Conservation (phyloP, 2,797 vertebrate genomes). For the Malurus splendens region DNA sequence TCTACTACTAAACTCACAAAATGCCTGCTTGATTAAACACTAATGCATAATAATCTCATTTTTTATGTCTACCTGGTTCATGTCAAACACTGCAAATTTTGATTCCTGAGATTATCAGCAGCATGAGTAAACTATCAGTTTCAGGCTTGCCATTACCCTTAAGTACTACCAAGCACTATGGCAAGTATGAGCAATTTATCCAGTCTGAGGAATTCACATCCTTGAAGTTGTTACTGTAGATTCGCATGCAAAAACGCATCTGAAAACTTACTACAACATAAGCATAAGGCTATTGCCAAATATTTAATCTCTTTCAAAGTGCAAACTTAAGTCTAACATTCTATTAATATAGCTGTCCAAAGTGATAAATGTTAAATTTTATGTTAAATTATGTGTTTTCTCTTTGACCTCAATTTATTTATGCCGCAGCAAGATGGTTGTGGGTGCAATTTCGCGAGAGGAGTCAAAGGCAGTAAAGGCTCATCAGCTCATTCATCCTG, state of each 20-base stretch:
- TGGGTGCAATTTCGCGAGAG: accelerated
- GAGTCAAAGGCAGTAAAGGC: neutral
- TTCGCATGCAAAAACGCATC: accelerated
- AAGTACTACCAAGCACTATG: neutral
- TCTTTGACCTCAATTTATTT: neutral
- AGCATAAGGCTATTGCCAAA: neutral
- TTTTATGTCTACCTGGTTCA: neutral
- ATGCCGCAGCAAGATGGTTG: neutral
- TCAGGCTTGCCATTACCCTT: neutral
- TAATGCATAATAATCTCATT: neutral
- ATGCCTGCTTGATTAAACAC: neutral
- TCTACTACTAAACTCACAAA: neutral
- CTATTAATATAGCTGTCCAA: neutral
- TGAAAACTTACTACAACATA: neutral
- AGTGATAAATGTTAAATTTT: neutral
- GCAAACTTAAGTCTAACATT: neutral
- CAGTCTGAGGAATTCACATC: neutral
- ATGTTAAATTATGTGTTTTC: neutral
- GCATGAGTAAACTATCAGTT: neutral
- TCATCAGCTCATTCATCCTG: neutral
- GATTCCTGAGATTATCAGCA: neutral
- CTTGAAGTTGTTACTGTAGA: neutral
- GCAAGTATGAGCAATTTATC: neutral
- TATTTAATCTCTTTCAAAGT: neutral
- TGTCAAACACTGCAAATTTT: neutral